Evolutionary conservation across 2,113 vertebrate genomes (phyloP), one percentile per base, ranked within the genome.

Genomic region (Cottus gobio): DNA sequence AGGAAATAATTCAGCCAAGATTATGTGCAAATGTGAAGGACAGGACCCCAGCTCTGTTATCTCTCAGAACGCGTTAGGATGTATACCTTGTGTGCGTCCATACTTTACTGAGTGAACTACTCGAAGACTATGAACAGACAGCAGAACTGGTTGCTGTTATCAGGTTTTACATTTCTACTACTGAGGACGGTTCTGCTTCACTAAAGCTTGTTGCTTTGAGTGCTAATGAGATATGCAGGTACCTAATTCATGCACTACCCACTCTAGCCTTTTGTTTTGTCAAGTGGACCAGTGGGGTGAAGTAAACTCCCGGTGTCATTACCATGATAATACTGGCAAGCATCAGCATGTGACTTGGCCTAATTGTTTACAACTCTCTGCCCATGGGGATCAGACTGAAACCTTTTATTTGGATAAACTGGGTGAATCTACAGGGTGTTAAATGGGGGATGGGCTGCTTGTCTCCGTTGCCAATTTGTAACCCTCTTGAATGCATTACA

Each of bases 321-420:
- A 70, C 26, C 75, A 71, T 87, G 28, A 84, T 62, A 79, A 81
- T 30, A 15, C 10, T 1, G 31, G 16, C 44, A 31, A 30, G 61
- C 65, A 84, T 56, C 72, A 64, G 26, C 48, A 67, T 75, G 63
- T 74, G 61, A 70, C 73, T 58, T 48, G n/a, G 66, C 7, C 22
- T 71, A 67, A 74, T 44, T 75, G 73, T 83, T 75, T 75, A 65
- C 69, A 78, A 65, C 24, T 58, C 77, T 71, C 5, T 74, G 60
- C 9, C 65, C 65, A 37, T 20, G 9, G 52, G 75, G 24, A 72
- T 46, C 18, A 28, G 69, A 7, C 50, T 57, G 39, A 65, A 60
- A 50, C 22, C 30, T 77, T 77, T 77, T 36, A 66, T 80, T 28
- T 57, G 52, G 13, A 61, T 54, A 58, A 58, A 68, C 30, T 68